Base-by-base conservation (phyloP, 2,797 vertebrate species). In the Leptoclinus maculatus region DNA sequence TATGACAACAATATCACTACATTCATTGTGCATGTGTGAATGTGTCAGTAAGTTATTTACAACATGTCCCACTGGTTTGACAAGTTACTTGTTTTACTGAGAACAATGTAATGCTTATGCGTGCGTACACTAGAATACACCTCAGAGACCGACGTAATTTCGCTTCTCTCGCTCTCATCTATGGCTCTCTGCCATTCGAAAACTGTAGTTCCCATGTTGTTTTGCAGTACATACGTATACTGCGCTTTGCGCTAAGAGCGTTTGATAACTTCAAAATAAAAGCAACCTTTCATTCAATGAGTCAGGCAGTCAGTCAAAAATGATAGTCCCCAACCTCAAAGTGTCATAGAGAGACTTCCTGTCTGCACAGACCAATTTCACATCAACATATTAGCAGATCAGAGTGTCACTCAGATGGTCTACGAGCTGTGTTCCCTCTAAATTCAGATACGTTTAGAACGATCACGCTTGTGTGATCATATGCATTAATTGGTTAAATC, bases 1-100 rank as follows among this genome's bases (percentile, higher is more conserved):
- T 85, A 88, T 89, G 87, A 93, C 91, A 91, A 92, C 84, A 77
- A 75, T 76, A 66, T 25, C 78, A 87, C 92, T 86, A 88, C 71
- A 80, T 63, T 70, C 45, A 80, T 43, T 36, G 29, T 64, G 49
- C 19, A 38, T 76, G 29, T 64, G 59, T 36, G 65, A 19, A 10
- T 27, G 66, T 85, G 81, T 83, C 66, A 83, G 58, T 73, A 64
- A 47, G 59, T 66, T 65, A 41, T 84, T 83, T 77, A 81, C 74
- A 82, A 57, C 71, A 41, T 59, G 88, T 80, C 76, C 21, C 67
- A 79, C 91, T 82, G 87, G 92, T 89, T 83, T 74, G 82, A 89
- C 89, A 66, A 87, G 86, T 84, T 79, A 62, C 39, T 71, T n/a
- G 4, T 56, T 2, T 45, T 25, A 19, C 34, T 23, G 10, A 57